Conservation (phyloP, 1,140 invertebrate species). For the Lepidurus arcticus region DNA sequence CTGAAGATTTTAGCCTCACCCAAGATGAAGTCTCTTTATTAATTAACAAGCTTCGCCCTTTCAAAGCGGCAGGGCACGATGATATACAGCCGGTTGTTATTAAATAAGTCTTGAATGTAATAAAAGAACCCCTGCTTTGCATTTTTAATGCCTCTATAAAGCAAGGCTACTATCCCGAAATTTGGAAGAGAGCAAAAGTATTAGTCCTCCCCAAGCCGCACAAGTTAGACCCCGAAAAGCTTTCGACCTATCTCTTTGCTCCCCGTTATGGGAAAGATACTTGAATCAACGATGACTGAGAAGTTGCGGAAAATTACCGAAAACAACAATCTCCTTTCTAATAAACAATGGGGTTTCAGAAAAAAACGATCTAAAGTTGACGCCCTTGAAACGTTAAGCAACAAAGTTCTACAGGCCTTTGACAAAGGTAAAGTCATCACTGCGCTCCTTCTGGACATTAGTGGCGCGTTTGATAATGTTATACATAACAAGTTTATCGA, state of each 20-base stretch:
- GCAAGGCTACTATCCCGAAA: conserved; percentile 4
- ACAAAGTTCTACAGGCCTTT: not conserved
- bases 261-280: conserved; percentile 3
- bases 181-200: conserved; percentile 23
- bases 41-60: no score
- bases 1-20: no score
- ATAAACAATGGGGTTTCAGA: conserved; percentile 10
- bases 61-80: no score
- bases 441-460: no score
- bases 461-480: conserved; percentile 24
- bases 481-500: conserved; percentile 17
- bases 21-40: no score
- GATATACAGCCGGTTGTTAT: no score
- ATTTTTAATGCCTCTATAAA: conserved; percentile 21
- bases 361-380: conserved; percentile 8
- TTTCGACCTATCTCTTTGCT: conserved; percentile 24
- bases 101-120: no score
- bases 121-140: no score
- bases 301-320: not conserved
- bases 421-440: not conserved
- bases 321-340: not conserved
- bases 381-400: not conserved
- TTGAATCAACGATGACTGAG: conserved; percentile 23
- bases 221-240: not conserved
- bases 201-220: conserved; percentile 14